Conservation (phyloP, 1,140 invertebrate genomes). For the Zaprionus lachaisei region DNA sequence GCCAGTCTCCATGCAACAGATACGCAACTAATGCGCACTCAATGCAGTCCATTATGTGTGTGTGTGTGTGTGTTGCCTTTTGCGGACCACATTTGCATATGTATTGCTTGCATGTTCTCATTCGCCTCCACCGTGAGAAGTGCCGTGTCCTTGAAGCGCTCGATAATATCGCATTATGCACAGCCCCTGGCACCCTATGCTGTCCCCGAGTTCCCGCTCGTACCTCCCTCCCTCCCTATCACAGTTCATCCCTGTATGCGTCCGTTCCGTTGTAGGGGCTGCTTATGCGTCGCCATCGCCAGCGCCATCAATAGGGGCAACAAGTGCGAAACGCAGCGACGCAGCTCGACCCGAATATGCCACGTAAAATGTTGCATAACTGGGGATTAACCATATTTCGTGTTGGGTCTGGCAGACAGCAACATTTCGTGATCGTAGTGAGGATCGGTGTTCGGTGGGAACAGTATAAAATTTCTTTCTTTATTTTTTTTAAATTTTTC, state of each 20-base stretch:
- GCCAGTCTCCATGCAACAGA: conserved; percentile 27
- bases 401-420: too few species aligned
- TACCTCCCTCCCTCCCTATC: neutral
- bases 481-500: too few species aligned
- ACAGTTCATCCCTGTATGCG: neutral
- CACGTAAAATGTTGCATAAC: neutral
- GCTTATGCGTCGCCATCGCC: conserved; percentile 48
- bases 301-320: conserved; percentile 56
- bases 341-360: conserved; percentile 17
- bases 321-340: conserved; percentile 50
- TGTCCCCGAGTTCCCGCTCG: too few species aligned
- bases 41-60: conserved; percentile 31
- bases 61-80: conserved; percentile 9
- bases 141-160: conserved; percentile 52
- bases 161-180: conserved; percentile 56
- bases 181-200: conserved; percentile 7
- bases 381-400: neutral
- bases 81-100: conserved; percentile 47
- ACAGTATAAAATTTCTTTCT: too few species aligned
- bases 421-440: too few species aligned
- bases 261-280: conserved; percentile 14
- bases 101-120: conserved; percentile 35
- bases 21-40: conserved; percentile 39
- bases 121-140: conserved; percentile 40
- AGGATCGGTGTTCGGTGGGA: too few species aligned